Evolutionary conservation across 1,140 invertebrate genomes (phyloP), one percentile per base, ranked within the genome.

Genomic region (Drosophila lacertosa): DNA sequence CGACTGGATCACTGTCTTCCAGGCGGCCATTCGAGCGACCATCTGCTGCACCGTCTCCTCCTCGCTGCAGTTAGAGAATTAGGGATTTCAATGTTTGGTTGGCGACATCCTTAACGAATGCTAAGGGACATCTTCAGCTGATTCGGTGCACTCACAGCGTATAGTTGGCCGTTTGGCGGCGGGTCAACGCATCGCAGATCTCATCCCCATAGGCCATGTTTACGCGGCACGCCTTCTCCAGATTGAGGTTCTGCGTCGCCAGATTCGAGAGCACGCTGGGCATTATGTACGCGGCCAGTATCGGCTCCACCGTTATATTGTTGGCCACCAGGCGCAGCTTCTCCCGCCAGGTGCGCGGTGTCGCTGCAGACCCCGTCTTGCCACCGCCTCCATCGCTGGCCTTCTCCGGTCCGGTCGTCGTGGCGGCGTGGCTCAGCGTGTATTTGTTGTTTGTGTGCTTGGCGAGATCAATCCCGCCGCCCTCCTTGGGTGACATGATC

Each of bases 151-250:
- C 90, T 90, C 51, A 91, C 90, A 91, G 77, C 11, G 94, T 95
- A 50, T 94, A 95, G 74, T 95, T 96, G 4, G 93, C 93, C 11
- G 95, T 96, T 66, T 95, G 93, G 78, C 95, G 92, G 35, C 92
- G 92, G 1, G 94, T 94, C 11, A 97, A 89, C 0, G 95, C 94
- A 67, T 95, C 94, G 88, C 96, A 97, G 1, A 96, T 92, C 50
- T 94, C 93, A 39, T 94, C 93, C 0, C 94, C 92, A 68, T 95
- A 95, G 9, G 91, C 93, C 57, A 97, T 92, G 91, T 97, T 97
- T 0, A 97, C 95, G 54, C 95, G 92, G 80, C 96, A 97, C 0
- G 96, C 96, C 91, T 97, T 97, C 90, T 97, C 96, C 75, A 97
- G 92, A 78, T 96, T 96, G 11, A 97, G 92, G 91, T 97, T 96